Conservation (phyloP, 2,797 vertebrate species). For the Coregonus sp. region DNA sequence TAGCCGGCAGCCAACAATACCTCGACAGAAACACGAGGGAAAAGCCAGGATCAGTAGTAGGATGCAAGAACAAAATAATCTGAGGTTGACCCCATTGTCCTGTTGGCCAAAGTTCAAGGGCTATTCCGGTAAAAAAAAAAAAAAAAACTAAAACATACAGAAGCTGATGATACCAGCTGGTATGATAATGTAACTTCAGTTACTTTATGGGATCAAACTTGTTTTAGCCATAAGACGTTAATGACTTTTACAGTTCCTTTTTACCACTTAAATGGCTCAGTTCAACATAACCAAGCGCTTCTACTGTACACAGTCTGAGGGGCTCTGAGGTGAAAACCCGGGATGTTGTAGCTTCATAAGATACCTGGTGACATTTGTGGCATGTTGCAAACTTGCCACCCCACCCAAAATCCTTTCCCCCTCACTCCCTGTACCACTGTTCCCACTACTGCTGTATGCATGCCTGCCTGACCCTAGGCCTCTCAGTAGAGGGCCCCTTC, state of each 20-base stretch:
- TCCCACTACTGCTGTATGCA: slow-evolving; percentile 14
- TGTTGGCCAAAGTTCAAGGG: neutral
- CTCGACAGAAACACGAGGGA: no score
- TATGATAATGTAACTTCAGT: neutral
- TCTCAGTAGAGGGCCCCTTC: slow-evolving; percentile 33
- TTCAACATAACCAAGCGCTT: slow-evolving; percentile 10
- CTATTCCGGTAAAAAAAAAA: neutral
- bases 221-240: neutral
- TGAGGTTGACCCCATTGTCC: neutral
- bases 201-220: neutral
- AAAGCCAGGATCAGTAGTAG: neutral
- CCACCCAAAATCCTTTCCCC: slow-evolving; percentile 21
- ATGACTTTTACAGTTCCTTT: neutral
- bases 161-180: neutral
- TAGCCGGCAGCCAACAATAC: neutral
- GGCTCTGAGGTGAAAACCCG: neutral
- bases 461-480: slow-evolving; percentile 50
- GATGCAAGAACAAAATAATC: slow-evolving; percentile 4
- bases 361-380: slow-evolving; percentile 44
- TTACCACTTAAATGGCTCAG: neutral
- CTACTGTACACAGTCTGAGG: slow-evolving; percentile 13
- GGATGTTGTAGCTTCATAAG: slow-evolving; percentile 24
- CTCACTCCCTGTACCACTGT: slow-evolving; percentile 15
- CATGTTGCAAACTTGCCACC: slow-evolving; percentile 22
- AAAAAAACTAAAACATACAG: neutral